These are phyloP conservation scores for Tethya wilhelma DNA, from an alignment of 37 sponge, comb jelly and placozoan genomes.

Conservation along the genomic window DNA sequence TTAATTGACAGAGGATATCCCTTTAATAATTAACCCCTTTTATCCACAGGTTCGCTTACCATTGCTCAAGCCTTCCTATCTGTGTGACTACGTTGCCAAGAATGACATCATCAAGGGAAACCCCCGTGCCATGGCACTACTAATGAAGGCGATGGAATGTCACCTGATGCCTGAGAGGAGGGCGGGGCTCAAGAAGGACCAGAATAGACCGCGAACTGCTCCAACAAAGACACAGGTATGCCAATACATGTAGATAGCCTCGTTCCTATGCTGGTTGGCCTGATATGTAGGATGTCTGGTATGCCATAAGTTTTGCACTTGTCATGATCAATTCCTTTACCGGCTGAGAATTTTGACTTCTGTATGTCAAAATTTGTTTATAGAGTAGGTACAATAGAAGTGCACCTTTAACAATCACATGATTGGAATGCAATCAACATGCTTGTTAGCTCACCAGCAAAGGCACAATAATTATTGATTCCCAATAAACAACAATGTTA, in stretches of 20 bases:
- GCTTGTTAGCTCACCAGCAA: too few relatives aligned
- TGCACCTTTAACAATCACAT: too few relatives aligned
- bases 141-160: slow-evolving; percentile 53
- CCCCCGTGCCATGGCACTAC: slow-evolving; percentile 12
- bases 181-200: not conserved
- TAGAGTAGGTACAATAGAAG: too few relatives aligned
- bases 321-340: too few relatives aligned
- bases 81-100: slow-evolving; percentile 35
- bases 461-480: too few relatives aligned
- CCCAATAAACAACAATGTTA: too few relatives aligned
- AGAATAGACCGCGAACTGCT: not conserved
- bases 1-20: too few relatives aligned
- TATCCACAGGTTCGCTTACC: slow-evolving; percentile 52
- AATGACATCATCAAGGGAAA: slow-evolving; percentile 19
- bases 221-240: not conserved
- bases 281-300: not conserved
- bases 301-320: too few relatives aligned
- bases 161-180: slow-evolving; percentile 57
- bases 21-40: not conserved
- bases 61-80: slow-evolving; percentile 21
- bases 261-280: not conserved
- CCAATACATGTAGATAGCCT: not conserved
- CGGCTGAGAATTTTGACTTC: too few relatives aligned
- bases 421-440: too few relatives aligned
- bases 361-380: too few relatives aligned